Conservation (phyloP, 2,113 vertebrate genomes). For the Callaeas wilsoni region DNA sequence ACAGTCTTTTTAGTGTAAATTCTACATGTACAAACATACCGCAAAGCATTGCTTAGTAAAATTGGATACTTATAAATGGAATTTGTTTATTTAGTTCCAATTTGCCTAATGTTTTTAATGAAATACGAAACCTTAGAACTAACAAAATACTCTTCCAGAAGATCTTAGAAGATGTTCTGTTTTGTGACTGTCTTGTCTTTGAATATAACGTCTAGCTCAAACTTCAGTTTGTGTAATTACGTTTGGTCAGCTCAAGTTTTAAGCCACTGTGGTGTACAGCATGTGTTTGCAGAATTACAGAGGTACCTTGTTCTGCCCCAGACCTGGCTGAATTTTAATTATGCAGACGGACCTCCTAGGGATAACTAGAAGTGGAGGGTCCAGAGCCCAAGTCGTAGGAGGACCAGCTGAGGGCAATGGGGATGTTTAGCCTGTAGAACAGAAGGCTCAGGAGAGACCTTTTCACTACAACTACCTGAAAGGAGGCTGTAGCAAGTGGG, state of each 20-base stretch:
- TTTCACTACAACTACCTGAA: not conserved
- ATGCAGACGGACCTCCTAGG: not conserved
- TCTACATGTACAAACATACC: not conserved
- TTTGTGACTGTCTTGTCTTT: not conserved
- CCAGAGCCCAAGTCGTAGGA: not conserved
- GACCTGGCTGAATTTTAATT: not conserved
- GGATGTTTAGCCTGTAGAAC: not conserved
- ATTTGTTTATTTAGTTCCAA: not conserved
- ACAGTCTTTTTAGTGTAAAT: not conserved
- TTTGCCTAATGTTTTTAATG: not conserved
- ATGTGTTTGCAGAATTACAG: not conserved
- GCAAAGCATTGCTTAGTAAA: not conserved
- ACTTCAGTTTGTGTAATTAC: not conserved
- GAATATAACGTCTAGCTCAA: not conserved
- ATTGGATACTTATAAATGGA: not conserved
- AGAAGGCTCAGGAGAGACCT: not conserved
- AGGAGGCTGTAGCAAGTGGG: not conserved
- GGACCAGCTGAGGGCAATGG: fast-evolving
- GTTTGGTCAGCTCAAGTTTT: not conserved
- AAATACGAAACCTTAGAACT: not conserved
- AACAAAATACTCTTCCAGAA: not conserved
- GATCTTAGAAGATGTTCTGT: not conserved
- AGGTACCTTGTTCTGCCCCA: not conserved
- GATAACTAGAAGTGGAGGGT: not conserved
- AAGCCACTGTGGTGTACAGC: not conserved